Percentiles rank a stretch among this genome's conserved stretches.
These are phyloP conservation scores for Limenitis camilla DNA, from an alignment of 2,888 invertebrate genomes.

Conservation along the genomic window DNA sequence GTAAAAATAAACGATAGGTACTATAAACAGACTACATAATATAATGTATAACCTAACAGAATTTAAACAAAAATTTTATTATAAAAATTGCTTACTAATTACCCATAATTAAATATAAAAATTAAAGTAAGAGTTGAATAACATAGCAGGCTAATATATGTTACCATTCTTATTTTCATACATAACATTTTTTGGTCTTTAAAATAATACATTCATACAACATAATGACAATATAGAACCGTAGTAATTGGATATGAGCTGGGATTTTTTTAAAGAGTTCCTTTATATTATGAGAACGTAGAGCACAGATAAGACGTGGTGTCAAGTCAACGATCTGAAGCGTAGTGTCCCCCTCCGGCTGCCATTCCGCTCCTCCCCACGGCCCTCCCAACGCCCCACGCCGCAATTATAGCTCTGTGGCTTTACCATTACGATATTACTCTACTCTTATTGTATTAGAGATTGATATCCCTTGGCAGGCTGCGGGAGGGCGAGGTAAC, in stretches of 20 bases:
- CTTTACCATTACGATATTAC: slow-evolving; percentile 46
- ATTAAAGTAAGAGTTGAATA: no score
- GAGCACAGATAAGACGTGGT: slow-evolving; percentile 34
- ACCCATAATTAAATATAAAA: no score
- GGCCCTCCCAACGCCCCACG: slow-evolving; percentile 69
- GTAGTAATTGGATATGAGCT: no score
- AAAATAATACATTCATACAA: background rate
- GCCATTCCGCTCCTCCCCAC: slow-evolving; percentile 66
- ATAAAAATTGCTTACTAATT: no score
- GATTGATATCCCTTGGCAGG: slow-evolving; percentile 53
- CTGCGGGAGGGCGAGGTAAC: slow-evolving; percentile 39
- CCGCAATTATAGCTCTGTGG: slow-evolving; percentile 45
- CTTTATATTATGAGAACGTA: background rate
- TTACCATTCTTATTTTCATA: no score
- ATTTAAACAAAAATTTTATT: background rate
- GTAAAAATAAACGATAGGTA: no score
- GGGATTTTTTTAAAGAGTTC: background rate
- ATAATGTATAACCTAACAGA: no score
- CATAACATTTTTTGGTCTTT: background rate
- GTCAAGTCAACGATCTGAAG: slow-evolving; percentile 42
- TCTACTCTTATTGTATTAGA: slow-evolving; percentile 55
- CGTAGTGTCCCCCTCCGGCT: slow-evolving; percentile 64
- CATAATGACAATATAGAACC: background rate
- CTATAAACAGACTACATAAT: no score
- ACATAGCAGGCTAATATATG: no score